phyloP scores from a whole-genome alignment of 2,113 vertebrate species.

The Calidris pugnax region DNA sequence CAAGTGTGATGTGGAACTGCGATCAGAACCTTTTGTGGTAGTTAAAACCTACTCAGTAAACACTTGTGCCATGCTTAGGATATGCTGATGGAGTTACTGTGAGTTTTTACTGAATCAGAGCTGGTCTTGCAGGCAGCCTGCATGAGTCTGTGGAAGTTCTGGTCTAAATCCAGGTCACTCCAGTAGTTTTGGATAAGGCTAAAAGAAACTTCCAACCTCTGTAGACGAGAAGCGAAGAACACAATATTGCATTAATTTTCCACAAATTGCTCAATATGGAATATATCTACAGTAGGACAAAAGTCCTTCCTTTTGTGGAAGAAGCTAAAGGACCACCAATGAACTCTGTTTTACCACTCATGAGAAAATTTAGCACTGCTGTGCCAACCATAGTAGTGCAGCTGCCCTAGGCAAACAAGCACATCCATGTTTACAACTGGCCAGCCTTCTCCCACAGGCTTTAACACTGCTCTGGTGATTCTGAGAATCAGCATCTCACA shows the following conservation, averaged over 20 bases:
- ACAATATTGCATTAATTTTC: conserved; percentile 36
- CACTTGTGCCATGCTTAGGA: background rate
- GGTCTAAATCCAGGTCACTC: background rate
- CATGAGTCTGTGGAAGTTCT: background rate
- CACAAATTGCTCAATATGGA: background rate
- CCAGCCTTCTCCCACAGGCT: background rate
- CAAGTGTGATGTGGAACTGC: background rate
- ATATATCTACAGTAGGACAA: background rate
- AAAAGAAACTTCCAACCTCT: background rate
- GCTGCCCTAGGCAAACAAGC: background rate
- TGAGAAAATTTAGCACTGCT: background rate
- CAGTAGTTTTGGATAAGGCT: background rate
- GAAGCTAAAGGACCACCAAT: conserved; percentile 12
- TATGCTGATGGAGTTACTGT: background rate
- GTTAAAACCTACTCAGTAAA: background rate
- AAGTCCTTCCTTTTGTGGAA: conserved; percentile 20
- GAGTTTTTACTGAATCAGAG: background rate
- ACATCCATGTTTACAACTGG: background rate
- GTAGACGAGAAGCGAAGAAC: background rate
- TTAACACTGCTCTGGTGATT: background rate
- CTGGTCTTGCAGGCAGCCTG: background rate
- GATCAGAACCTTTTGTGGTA: background rate
- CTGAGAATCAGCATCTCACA: background rate
- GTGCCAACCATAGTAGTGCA: background rate
- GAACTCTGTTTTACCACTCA: background rate